Conservation (phyloP, 2,113 vertebrate species). For the Rutilus rutilus region DNA sequence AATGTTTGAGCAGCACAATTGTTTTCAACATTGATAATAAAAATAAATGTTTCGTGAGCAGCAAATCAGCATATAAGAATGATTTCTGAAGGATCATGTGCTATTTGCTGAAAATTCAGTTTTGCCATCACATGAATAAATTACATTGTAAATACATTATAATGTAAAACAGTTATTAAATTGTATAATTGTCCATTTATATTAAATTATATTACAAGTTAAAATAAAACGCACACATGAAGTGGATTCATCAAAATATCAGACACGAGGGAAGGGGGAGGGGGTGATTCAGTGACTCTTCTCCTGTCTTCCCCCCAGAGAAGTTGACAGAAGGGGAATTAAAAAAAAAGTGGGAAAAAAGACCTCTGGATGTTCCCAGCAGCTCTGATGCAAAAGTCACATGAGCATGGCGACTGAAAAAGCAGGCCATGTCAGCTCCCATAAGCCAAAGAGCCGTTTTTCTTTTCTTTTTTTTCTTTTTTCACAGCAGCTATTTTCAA, state of each 20-base stretch:
- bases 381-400: slow-evolving; percentile 42
- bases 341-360: slow-evolving; percentile 53
- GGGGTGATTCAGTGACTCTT: neutral
- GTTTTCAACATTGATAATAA: too few relatives aligned
- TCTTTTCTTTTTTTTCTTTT: slow-evolving; percentile 16
- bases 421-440: slow-evolving; percentile 53
- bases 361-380: neutral
- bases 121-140: neutral
- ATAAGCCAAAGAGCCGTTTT: slow-evolving; percentile 59
- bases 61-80: neutral
- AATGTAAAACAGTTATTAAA: neutral
- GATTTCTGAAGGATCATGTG: neutral
- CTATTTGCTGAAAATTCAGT: neutral
- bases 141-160: neutral
- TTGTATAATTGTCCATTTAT: neutral
- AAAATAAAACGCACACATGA: neutral
- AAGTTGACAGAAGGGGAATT: slow-evolving; percentile 19
- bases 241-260: neutral
- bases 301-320: neutral
- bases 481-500: slow-evolving; percentile 84
- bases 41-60: too few relatives aligned
- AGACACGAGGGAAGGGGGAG: neutral
- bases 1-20: neutral
- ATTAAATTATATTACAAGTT: neutral
- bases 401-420: slow-evolving; percentile 40